phyloP scores from a whole-genome alignment of 2,797 vertebrate species.

The Sphenodon punctatus region DNA sequence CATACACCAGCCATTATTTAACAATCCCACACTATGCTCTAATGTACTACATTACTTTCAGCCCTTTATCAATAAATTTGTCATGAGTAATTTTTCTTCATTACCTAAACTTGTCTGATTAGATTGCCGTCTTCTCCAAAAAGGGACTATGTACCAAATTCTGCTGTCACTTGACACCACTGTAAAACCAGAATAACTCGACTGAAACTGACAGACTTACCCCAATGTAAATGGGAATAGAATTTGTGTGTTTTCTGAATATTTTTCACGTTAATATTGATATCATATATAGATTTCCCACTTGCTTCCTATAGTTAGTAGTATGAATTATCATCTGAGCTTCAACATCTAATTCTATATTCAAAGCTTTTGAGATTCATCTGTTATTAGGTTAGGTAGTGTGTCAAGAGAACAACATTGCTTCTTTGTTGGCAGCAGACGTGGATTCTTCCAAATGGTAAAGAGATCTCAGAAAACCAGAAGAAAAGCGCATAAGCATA shows the following conservation, averaged over 20 bases:
- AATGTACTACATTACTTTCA: too few relatives aligned
- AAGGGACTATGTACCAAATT: background rate
- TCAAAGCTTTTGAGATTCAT: background rate
- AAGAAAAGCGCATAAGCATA: too few relatives aligned
- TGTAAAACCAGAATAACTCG: background rate
- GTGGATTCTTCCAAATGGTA: too few relatives aligned
- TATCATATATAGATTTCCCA: background rate
- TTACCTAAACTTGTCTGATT: background rate
- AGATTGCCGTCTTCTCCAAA: background rate
- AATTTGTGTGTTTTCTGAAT: too few relatives aligned
- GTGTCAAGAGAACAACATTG: too few relatives aligned
- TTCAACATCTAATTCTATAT: background rate
- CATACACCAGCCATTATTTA: too few relatives aligned
- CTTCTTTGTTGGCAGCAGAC: too few relatives aligned
- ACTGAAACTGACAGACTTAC: background rate
- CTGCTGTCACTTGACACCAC: background rate
- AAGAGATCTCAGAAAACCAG: too few relatives aligned
- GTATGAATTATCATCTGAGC: background rate
- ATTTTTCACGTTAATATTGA: too few relatives aligned
- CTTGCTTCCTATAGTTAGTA: background rate
- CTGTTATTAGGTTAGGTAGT: background rate
- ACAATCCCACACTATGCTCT: too few relatives aligned
- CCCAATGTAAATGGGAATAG: background rate
- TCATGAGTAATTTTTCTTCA: background rate
- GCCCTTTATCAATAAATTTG: background rate